These are phyloP conservation scores for Miniopterus natalensis DNA, from an alignment of 2,113 vertebrate species.

Conservation along the genomic window DNA sequence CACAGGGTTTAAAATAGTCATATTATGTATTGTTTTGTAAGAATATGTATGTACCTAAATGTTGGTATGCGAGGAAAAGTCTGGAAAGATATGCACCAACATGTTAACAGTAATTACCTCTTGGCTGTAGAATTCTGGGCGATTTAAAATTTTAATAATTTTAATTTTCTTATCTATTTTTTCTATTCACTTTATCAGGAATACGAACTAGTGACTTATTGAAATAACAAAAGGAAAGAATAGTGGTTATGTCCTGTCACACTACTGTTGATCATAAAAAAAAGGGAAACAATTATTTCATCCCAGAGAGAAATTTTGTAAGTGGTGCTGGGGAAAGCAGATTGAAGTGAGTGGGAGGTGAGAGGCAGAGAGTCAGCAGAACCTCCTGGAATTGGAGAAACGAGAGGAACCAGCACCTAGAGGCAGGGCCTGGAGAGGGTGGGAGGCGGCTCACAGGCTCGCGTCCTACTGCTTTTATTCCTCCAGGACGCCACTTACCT, in stretches of 20 bases:
- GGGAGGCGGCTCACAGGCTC: background rate
- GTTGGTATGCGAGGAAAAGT: background rate
- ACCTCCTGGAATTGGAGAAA: background rate
- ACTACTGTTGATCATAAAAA: background rate
- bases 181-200: slow-evolving; percentile 16
- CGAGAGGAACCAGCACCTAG: background rate
- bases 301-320: background rate
- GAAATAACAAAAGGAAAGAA: background rate
- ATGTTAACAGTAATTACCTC: background rate
- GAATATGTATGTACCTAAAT: background rate
- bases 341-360: slow-evolving; percentile 19
- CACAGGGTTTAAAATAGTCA: background rate
- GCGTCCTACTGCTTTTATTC: background rate
- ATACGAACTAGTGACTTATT: slow-evolving; percentile 10
- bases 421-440: background rate
- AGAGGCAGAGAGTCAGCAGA: background rate
- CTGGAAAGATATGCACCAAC: background rate
- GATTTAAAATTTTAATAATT: slow-evolving; percentile 17
- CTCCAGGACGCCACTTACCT: background rate
- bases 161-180: slow-evolving; percentile 40
- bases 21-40: background rate
- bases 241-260: background rate
- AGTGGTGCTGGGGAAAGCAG: background rate
- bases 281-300: background rate
- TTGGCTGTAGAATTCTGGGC: background rate